Evolutionary conservation across 1,140 invertebrate genomes (phyloP), one percentile per base, ranked within the genome.

Genomic region (Patella vulgata): DNA sequence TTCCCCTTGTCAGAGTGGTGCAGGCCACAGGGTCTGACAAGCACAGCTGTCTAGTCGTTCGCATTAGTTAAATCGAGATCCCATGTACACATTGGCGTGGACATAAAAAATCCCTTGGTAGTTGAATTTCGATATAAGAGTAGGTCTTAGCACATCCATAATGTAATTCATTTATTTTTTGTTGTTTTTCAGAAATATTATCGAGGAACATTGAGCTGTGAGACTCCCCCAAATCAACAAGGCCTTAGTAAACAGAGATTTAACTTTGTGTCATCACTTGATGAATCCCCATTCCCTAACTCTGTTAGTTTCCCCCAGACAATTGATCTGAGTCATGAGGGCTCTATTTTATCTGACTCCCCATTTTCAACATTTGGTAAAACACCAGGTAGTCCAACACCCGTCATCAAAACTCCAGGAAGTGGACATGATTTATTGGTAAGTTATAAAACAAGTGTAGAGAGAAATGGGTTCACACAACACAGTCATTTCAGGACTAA

Each of bases 291-390:
- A n/a, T 40, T 36, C 21, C 46, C 50, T 14, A 59, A 66, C 31
- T 53, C 39, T 31, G n/a, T 42, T n/a, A 53, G 52, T 12, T 63
- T 61, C 42, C 64, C 65, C 19, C 55, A 69, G 17, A 52, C 36
- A 30, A 57, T 46, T 17, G 60, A 63, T 61, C 60, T 55, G 59
- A 71, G 59, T 43, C 55, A 31, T 55, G 70, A 40, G 58, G 39
- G 50, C 1, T 52, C 53, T 44, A 30, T 55, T 40, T 61, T 57
- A n/a, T 50, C 53, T 19, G 44, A 67, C 19, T 74, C 74, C 11
- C 67, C 74, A 33, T 77, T 77, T 65, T 70, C 73, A 9, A 77
- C 74, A 17, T 77, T 77, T 60, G 74, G 74, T 4, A 77, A 77
- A 52, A 69, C 72, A 12, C 68, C 74, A 19, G 69, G 68, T 39